phyloP scores from a whole-genome alignment of 2,797 vertebrate genomes.

The Pampus argenteus region DNA sequence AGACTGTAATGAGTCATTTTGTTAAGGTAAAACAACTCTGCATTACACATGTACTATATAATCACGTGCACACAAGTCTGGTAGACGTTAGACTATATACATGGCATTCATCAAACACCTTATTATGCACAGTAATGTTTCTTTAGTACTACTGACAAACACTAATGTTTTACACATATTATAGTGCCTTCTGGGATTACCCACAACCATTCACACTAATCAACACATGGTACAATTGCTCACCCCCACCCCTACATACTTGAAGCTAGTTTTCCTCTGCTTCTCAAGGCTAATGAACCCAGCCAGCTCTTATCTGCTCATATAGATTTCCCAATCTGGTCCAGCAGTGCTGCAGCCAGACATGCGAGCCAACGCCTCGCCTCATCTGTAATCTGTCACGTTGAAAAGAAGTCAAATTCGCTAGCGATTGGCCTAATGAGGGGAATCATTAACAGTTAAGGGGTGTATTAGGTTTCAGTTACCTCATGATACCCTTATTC shows the following conservation, averaged over 20 bases:
- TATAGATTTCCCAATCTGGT: conserved; percentile 70
- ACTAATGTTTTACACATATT: conserved; percentile 3
- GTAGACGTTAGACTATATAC: not conserved
- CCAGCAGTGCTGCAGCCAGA: conserved; percentile 48
- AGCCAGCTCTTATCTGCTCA: conserved; percentile 64
- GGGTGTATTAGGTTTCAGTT: conserved; percentile 54
- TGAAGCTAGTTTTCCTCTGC: conserved; percentile 36
- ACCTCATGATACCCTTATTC: conserved; percentile 26
- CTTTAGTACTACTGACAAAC: not conserved
- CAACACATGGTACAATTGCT: conserved; percentile 2
- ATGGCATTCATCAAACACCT: not conserved
- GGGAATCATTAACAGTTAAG: conserved; percentile 68
- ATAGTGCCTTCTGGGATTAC: not conserved
- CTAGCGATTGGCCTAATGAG: conserved; percentile 69
- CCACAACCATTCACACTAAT: not conserved
- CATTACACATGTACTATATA: not conserved
- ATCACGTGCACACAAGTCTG: not conserved
- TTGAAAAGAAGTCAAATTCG: conserved; percentile 68
- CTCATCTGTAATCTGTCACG: conserved; percentile 72
- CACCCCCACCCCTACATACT: not conserved
- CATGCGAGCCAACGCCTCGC: conserved; percentile 38
- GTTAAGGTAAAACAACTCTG: not conserved
- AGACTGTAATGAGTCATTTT: no score
- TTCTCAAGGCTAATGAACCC: conserved; percentile 65
- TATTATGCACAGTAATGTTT: not conserved